Evolutionary conservation across 2,888 invertebrate genomes (phyloP).

Genomic region (Pachycephus smyrnensis): DNA sequence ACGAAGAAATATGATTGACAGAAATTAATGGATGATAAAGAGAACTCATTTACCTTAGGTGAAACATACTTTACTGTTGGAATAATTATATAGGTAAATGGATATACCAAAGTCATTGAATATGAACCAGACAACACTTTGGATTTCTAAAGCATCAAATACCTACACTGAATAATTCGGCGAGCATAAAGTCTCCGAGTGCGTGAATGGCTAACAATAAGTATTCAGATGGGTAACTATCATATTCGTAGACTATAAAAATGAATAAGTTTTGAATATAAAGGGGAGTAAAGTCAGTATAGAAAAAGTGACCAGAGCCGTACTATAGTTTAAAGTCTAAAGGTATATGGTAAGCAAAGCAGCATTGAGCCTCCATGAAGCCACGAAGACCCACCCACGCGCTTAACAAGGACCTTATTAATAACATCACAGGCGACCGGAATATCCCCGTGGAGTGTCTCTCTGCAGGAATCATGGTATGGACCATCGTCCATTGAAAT

Average conservation of each 20-base stretch:
- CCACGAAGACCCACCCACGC: slow-evolving; percentile 2
- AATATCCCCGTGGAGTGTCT: slow-evolving; percentile 48
- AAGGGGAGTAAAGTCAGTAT: neutral
- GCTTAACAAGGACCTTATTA: slow-evolving; percentile 27
- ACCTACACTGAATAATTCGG: neutral
- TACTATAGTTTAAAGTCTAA: neutral
- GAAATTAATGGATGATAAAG: neutral
- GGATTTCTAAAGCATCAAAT: neutral
- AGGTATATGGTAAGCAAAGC: neutral
- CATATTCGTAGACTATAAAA: neutral
- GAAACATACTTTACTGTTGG: neutral
- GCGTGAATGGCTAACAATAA: neutral
- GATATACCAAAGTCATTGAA: neutral
- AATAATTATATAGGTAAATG: neutral
- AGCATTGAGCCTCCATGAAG: neutral
- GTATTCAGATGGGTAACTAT: neutral
- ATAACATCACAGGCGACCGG: slow-evolving; percentile 41
- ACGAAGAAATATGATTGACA: neutral
- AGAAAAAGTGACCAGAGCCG: neutral
- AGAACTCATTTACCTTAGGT: neutral
- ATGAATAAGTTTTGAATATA: neutral
- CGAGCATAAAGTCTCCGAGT: neutral
- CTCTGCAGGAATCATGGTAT: slow-evolving; percentile 45
- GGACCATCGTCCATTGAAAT: slow-evolving; percentile 40
- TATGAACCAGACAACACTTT: neutral